Evolutionary conservation across 2,113 vertebrate genomes (phyloP).

Genomic region (Strix uralensis): DNA sequence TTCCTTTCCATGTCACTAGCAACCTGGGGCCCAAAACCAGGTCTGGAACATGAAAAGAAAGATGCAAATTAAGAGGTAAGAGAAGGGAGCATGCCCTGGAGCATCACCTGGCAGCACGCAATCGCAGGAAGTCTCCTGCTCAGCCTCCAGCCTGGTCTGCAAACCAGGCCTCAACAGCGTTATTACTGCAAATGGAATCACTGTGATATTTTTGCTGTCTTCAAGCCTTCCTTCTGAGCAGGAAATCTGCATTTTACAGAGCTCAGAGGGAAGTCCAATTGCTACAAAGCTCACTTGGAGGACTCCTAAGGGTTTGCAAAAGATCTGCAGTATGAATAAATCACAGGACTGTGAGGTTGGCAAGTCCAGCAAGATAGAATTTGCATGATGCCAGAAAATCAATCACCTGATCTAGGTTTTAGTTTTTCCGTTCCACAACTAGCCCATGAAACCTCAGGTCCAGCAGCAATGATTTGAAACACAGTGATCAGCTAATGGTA

Average conservation of each 20-base stretch:
- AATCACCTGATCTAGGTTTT: background rate
- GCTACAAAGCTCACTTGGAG: background rate
- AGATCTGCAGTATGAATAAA: background rate
- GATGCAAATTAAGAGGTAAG: background rate
- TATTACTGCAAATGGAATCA: background rate
- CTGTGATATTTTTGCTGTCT: background rate
- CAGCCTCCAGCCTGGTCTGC: background rate
- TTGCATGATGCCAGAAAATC: background rate
- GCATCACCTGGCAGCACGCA: fast-evolving
- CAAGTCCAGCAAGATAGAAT: background rate
- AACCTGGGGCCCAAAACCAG: background rate
- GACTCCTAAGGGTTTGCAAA: background rate
- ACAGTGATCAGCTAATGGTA: background rate
- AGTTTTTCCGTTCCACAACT: background rate
- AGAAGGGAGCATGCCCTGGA: background rate
- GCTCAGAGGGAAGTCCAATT: background rate
- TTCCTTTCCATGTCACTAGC: background rate
- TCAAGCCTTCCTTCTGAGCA: background rate
- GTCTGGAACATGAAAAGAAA: background rate
- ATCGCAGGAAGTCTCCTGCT: background rate
- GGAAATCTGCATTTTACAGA: background rate
- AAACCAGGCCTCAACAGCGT: fast-evolving
- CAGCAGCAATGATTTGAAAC: background rate
- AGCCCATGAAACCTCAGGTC: background rate
- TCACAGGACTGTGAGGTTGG: background rate